phyloP scores from a whole-genome alignment of 37 sponge, comb jelly and placozoan species.

The Ianthella basta region DNA sequence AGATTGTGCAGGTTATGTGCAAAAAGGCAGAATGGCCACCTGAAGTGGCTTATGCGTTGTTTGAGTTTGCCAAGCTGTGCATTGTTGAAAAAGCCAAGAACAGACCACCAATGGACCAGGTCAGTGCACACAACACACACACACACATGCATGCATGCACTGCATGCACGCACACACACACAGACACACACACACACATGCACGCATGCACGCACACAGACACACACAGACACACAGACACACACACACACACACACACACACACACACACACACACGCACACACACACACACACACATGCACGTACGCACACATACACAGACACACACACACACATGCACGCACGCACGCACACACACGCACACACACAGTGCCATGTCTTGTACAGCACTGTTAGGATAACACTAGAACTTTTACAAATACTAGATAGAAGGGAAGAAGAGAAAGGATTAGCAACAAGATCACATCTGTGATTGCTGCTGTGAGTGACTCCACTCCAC shows the following conservation, averaged over 20 bases:
- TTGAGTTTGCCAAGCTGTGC: not conserved
- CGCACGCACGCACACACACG: too few relatives aligned
- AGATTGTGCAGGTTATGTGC: not conserved
- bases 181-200: slow-evolving; percentile 17
- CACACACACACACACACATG: slow-evolving; percentile 12
- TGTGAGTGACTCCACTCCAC: not conserved
- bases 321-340: too few relatives aligned
- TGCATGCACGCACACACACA: slow-evolving; percentile 8
- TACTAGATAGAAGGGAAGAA: too few relatives aligned
- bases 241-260: not conserved
- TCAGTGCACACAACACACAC: slow-evolving; percentile 10
- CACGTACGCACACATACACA: not conserved
- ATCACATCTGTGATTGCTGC: too few relatives aligned
- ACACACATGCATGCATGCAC: not conserved
- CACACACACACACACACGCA: slow-evolving; percentile 20
- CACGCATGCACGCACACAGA: not conserved
- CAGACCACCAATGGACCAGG: slow-evolving; percentile 13
- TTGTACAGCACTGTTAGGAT: too few relatives aligned
- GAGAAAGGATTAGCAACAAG: too few relatives aligned
- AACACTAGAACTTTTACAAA: too few relatives aligned
- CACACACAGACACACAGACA: not conserved
- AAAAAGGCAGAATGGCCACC: slow-evolving; percentile 19
- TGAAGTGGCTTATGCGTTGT: not conserved
- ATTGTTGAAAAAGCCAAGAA: not conserved
- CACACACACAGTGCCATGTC: too few relatives aligned